Percentiles rank a stretch among this genome's conserved stretches.
phyloP scores from a whole-genome alignment of 2,113 vertebrate species.

The Periophthalmodon schlosseri region DNA sequence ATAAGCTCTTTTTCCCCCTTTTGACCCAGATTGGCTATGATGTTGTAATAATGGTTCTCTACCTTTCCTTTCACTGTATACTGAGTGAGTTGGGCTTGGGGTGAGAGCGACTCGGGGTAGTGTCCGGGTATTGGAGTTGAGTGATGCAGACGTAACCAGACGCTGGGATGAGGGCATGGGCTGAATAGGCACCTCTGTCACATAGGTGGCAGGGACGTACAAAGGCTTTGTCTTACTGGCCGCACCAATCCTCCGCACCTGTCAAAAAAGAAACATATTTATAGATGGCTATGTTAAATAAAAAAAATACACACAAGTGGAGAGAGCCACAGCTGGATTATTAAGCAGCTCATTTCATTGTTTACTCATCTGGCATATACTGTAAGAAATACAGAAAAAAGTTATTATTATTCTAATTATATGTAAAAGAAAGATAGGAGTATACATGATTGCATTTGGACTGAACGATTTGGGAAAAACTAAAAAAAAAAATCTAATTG shows the following conservation, averaged over 20 bases:
- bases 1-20: neutral
- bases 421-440: neutral
- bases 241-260: slow-evolving; percentile 79
- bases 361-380: neutral
- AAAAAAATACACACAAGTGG: slow-evolving; percentile 25
- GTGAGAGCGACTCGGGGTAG: slow-evolving; percentile 44
- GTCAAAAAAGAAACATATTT: slow-evolving; percentile 24
- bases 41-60: slow-evolving; percentile 4
- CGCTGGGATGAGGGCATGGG: slow-evolving; percentile 47
- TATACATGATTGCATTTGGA: neutral
- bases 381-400: neutral
- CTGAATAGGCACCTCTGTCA: slow-evolving; percentile 78
- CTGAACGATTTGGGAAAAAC: neutral
- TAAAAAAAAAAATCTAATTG: too few relatives aligned
- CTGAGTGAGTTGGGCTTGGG: slow-evolving; percentile 33
- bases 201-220: slow-evolving; percentile 86
- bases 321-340: neutral
- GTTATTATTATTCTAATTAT: neutral
- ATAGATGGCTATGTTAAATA: slow-evolving; percentile 8
- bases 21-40: neutral
- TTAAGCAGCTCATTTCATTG: neutral
- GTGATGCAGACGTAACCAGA: slow-evolving; percentile 48
- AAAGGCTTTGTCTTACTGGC: slow-evolving; percentile 79
- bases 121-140: slow-evolving; percentile 54
- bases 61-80: slow-evolving; percentile 60